Evolutionary conservation across 2,797 vertebrate genomes (phyloP).

Genomic region (Labeo calbasu): DNA sequence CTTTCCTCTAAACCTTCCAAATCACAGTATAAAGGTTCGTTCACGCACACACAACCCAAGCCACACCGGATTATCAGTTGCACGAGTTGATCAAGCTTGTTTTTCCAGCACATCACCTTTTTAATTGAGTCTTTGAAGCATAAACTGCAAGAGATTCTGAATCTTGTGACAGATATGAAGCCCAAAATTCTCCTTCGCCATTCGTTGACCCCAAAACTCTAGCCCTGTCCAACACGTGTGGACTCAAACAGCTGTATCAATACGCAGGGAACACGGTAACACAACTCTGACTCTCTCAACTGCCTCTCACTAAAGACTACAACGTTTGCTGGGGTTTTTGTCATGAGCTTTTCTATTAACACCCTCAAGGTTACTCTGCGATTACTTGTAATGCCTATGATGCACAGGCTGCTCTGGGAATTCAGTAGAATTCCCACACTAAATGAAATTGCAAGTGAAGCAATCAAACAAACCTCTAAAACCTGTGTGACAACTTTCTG

Average conservation of each 20-base stretch:
- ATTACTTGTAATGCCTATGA: neutral
- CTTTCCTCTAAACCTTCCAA: conserved; percentile 7
- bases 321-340: neutral
- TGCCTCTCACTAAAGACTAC: conserved; percentile 1
- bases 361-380: neutral
- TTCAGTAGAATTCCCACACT: conserved; percentile 9
- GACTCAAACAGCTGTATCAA: conserved; percentile 51
- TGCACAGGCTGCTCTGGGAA: neutral
- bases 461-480: neutral
- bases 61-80: conserved; percentile 29
- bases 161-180: conserved; percentile 5
- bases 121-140: neutral
- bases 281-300: neutral
- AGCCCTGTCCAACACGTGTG: conserved; percentile 19
- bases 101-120: conserved; percentile 43
- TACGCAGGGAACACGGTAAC: conserved; percentile 29
- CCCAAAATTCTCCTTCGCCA: neutral
- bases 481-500: conserved; percentile 29
- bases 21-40: conserved; percentile 20
- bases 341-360: neutral
- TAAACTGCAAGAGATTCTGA: neutral
- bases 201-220: conserved; percentile 33
- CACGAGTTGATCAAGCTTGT: conserved; percentile 27
- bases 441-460: conserved; percentile 34
- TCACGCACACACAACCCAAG: conserved; percentile 25